Percentiles rank a stretch among this genome's conserved stretches.
phyloP scores from a whole-genome alignment of 2,888 invertebrate species.

The Eristalis arbustorum region DNA sequence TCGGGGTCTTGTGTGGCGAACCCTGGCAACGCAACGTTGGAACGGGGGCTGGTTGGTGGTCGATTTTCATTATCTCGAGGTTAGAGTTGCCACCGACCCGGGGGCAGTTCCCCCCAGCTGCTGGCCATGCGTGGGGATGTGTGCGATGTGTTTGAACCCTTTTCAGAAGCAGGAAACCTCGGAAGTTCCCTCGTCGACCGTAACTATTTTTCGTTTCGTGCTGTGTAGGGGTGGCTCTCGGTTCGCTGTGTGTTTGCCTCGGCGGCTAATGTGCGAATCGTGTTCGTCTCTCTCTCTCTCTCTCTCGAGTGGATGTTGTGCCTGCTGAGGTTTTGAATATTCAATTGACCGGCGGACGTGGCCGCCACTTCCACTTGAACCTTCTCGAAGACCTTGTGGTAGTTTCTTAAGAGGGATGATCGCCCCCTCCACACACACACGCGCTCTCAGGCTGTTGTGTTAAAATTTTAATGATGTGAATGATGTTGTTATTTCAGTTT shows the following conservation, averaged over 20 bases:
- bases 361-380: conserved; percentile 1
- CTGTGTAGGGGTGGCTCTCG: not conserved
- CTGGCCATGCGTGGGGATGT: not conserved
- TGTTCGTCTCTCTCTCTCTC: conserved; percentile 39
- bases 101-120: too few species aligned
- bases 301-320: too few species aligned
- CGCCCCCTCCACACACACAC: not conserved
- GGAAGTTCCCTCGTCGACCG: conserved; percentile 23
- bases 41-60: not conserved
- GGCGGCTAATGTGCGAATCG: conserved; percentile 51
- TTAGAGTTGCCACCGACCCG: too few species aligned
- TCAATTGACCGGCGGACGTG: conserved; percentile 60
- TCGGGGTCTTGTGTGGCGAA: conserved; percentile 7
- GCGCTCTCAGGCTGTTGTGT: conserved; percentile 42
- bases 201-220: conserved; percentile 34
- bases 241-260: conserved; percentile 13
- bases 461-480: conserved; percentile 64
- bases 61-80: conserved; percentile 68
- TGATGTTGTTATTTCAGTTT: conserved; percentile 58
- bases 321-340: conserved; percentile 53
- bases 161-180: conserved; percentile 30
- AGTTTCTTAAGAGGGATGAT: conserved; percentile 16
- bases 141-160: conserved; percentile 35
- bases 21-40: not conserved
- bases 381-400: not conserved